phyloP scores from a whole-genome alignment of 2,113 vertebrate species.

The Embiotoca jacksoni region DNA sequence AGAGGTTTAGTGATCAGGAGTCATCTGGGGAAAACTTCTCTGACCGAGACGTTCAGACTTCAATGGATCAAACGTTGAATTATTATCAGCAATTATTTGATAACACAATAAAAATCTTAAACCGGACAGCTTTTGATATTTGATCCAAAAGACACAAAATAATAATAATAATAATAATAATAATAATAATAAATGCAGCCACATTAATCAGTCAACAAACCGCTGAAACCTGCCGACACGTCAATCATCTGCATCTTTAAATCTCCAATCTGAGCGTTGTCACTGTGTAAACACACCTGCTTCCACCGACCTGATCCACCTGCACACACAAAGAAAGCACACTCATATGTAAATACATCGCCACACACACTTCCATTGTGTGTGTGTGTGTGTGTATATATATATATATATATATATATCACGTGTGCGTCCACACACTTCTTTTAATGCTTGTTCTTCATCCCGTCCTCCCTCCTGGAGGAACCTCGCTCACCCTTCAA shows the following conservation, averaged over 20 bases:
- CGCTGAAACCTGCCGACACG: background rate
- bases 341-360: conserved; percentile 11
- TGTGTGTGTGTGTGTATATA: background rate
- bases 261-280: background rate
- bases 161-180: no score
- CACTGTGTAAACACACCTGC: conserved; percentile 36
- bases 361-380: background rate
- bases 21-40: no score
- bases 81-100: no score
- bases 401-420: background rate
- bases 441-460: background rate
- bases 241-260: background rate
- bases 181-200: no score
- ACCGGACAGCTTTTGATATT: no score
- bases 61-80: no score
- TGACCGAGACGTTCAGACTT: no score
- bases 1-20: no score
- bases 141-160: no score
- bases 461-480: background rate
- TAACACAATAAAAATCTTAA: no score
- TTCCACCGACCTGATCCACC: conserved; percentile 13
- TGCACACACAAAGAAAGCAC: conserved; percentile 14
- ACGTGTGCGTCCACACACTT: background rate
- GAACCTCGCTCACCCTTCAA: no score
- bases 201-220: no score